A percentile compares a stretch with the other conserved stretches of the same genome.
phyloP scores from a whole-genome alignment of 2,797 vertebrate genomes.

The Caiman crocodilus region DNA sequence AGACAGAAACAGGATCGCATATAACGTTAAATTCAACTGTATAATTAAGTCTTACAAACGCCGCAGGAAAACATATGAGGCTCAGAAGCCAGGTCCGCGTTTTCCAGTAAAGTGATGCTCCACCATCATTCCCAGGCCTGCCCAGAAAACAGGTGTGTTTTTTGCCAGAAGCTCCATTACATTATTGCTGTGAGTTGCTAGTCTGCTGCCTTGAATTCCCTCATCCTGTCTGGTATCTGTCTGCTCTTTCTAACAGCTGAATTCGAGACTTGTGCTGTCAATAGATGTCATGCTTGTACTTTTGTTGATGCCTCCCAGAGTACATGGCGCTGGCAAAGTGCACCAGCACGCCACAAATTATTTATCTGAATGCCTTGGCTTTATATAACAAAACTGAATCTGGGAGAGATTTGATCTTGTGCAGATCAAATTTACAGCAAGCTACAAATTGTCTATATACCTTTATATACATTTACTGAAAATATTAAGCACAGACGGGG shows the following conservation, averaged over 20 bases:
- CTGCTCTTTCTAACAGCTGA: not conserved
- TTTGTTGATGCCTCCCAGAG: slow-evolving; percentile 5
- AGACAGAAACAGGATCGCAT: not conserved
- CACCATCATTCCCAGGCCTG: rapidly evolving
- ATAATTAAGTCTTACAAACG: not conserved
- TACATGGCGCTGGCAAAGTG: not conserved
- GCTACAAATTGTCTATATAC: too few relatives aligned
- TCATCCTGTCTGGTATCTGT: not conserved
- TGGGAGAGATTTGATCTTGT: slow-evolving; percentile 25
- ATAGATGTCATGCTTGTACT: slow-evolving; percentile 76
- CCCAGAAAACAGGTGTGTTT: not conserved
- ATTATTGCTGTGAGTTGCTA: not conserved
- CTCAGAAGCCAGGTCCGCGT: not conserved
- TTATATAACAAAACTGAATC: slow-evolving; percentile 50
- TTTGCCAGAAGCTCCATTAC: not conserved
- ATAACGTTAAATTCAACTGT: not conserved
- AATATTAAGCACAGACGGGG: not conserved
- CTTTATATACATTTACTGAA: not conserved
- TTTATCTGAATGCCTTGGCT: slow-evolving; percentile 37
- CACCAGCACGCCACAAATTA: slow-evolving; percentile 41
- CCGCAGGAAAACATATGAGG: rapidly evolving
- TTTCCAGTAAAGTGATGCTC: not conserved
- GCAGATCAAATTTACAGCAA: slow-evolving; percentile 2
- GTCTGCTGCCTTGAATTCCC: not conserved
- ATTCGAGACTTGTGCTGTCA: slow-evolving; percentile 16